Evolutionary conservation across 2,113 vertebrate species (phyloP), one percentile per base, ranked within the genome.

Genomic region (Meleagris gallopavo): DNA sequence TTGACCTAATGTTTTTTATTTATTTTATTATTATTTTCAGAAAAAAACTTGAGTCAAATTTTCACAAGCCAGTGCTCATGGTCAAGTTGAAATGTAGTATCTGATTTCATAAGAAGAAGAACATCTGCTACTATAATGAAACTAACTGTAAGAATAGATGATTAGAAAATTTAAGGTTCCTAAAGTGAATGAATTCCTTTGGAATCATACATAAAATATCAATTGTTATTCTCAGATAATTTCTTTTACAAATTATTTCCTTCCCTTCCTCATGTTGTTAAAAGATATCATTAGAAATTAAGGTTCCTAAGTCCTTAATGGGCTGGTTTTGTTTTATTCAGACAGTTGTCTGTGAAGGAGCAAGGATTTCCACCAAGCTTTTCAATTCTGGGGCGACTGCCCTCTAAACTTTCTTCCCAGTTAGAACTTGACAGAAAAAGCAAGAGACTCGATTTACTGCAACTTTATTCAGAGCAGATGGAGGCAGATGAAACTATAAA

Each of bases 401-500:
- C 36, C 89, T 83, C n/a, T 82, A 89, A 54, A 45, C 6, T 65
- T 72, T 29, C 46, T 57, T 89, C 79, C n/a, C 25, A 32, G 45
- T 70, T 69, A 50, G 65, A 84, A 77, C 27, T 43, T 91, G 67
- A 91, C 71, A 52, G 71, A 69, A 87, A 92, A 94, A 22, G 62
- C 66, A 82, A 76, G 62, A 58, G 66, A 40, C 29, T 54, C 82
- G 48, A 92, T 94, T 94, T 94, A 94, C 81, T 77, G 55, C 29
- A 78, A 67, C 64, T 92, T 91, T 73, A 67, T 66, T 83, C 66
- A 38, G 72, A 92, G 64, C 87, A 94, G 91, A 94, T 90, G 91
- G 86, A 94, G 67, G 82, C 66, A 93, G 82, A 95, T 91, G 87
- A 92, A 96, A 92, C 91, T 70, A 89, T 94, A 94, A 95, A 92